Base-by-base conservation (phyloP, 2,113 vertebrate species). In the Leptodactylus fuscus region DNA sequence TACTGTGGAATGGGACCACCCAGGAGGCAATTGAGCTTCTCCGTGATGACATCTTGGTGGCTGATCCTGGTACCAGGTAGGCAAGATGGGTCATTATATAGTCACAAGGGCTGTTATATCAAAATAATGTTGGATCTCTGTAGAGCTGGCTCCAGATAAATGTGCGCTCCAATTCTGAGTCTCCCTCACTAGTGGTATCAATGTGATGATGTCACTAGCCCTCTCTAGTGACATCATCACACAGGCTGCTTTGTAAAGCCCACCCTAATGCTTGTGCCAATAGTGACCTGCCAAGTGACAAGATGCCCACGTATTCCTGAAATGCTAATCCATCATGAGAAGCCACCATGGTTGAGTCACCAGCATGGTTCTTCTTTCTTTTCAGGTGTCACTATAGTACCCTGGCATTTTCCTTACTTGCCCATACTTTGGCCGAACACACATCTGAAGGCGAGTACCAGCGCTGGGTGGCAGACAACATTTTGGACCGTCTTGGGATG, bases 321-420 rank as follows among this genome's bases (percentile, higher is more conserved):
- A 48, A 13, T 48, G 46, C 46, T 48, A 12, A 48, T 13, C 2
- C 12, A 13, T 48, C 46, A 48, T 13, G 41, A 41, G 41, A 48
- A 48, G 46, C 46, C 46, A 48, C 46, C 12, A 48, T 48, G 5
- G 13, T 48, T n/a, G n/a, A 11, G 34, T 22, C 32, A 71, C 22
- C 7, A 22, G 22, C 24, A 9, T 18, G 5, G 44, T 36, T 22
- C 8, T 24, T 32, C 32, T 78, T 12, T 53, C 24, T 1, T 65
- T 85, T 34, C 89, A 98, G 97, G 76, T 98, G 97, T 87, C 97
- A 98, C 85, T 98, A 98, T 90, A 98, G 97, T 89, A 97, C 97
- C 12, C 87, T 98, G 89, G 97, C 96, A 69, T 98, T 97, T 89
- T 97, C 96, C 0, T 90, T 98, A 58, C 75, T 98, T 92, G 97